Base-by-base conservation (phyloP, 2,797 vertebrate genomes). In the Pseudochromis fuscus region DNA sequence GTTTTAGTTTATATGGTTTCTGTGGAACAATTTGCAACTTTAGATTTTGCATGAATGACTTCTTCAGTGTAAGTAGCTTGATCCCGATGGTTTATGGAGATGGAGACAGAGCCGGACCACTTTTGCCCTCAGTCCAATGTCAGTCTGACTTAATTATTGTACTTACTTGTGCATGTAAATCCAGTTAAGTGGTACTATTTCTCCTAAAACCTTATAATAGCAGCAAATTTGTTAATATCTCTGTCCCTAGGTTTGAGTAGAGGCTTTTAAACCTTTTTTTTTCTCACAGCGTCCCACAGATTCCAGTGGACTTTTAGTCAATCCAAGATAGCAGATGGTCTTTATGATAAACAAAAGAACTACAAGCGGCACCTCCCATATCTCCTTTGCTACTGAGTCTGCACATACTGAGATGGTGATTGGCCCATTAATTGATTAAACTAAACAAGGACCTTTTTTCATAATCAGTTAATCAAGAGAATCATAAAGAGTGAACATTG, bases 1-100 rank as follows among this genome's bases (percentile, higher is more conserved):
- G 6, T 45, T 66, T 55, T 16, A 28, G 19, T 51, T 44, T 37
- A 35, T 16, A 33, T 23, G 3, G n/a, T 63, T 66, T 50, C n/a
- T 60, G 4, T 4, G 4, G 7, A 19, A 46, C 18, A n/a, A 15
- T 49, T 42, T 15, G 5, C 16, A 40, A 9, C 19, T 44, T 37
- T 9, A 13, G 15, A 33, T 25, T 40, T 57, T 16, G 7, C 21
- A 28, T 3, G 7, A 59, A 18, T 38, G 28, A 45, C 7, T 50
- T 38, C 8, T 23, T 24, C 25, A 24, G 7, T 38, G 3, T 25
- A 11, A 30, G 12, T n/a, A 18, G 40, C 27, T 31, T 42, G 27
- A 40, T 19, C 53, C n/a, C 21, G 3, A 5, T 49, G 23, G 15
- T 6, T 15, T 49, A 15, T 24, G 12, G 27, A 18, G 38, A 15